These are phyloP conservation scores for Emydura subglobosa DNA, from an alignment of 2,113 vertebrate species.

Conservation along the genomic window DNA sequence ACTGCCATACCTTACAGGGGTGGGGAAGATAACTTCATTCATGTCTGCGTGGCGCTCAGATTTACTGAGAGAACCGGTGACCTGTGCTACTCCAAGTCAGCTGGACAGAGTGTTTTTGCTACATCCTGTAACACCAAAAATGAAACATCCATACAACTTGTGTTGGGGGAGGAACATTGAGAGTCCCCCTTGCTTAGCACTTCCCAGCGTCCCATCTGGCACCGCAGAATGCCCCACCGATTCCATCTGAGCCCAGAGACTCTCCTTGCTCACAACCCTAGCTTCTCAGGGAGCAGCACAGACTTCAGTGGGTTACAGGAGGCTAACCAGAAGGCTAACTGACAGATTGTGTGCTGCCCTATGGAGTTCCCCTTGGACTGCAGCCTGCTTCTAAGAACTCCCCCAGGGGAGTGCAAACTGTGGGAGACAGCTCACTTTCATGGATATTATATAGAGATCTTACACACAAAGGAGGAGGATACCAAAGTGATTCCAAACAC, in stretches of 20 bases:
- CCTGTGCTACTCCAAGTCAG: not conserved
- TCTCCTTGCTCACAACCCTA: not conserved
- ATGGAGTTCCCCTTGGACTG: not conserved
- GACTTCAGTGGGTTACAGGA: not conserved
- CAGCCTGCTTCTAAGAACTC: not conserved
- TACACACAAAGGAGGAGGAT: not conserved
- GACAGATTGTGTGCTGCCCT: not conserved
- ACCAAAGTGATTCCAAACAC: not conserved
- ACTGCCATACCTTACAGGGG: not conserved
- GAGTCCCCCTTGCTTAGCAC: not conserved
- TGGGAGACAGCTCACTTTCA: not conserved
- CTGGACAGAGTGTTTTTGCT: not conserved
- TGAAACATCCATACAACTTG: not conserved
- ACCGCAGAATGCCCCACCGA: not conserved
- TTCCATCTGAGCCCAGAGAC: not conserved
- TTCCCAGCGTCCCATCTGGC: not conserved
- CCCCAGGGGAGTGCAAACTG: too few relatives aligned
- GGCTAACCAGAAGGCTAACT: not conserved
- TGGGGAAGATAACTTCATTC: not conserved
- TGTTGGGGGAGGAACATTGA: not conserved
- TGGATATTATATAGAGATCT: not conserved
- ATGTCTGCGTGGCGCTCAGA: not conserved
- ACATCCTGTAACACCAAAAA: not conserved
- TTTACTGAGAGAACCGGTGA: not conserved
- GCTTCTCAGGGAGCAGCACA: not conserved